Base-by-base conservation (phyloP, 2,113 vertebrate genomes). In the Numida meleagris region DNA sequence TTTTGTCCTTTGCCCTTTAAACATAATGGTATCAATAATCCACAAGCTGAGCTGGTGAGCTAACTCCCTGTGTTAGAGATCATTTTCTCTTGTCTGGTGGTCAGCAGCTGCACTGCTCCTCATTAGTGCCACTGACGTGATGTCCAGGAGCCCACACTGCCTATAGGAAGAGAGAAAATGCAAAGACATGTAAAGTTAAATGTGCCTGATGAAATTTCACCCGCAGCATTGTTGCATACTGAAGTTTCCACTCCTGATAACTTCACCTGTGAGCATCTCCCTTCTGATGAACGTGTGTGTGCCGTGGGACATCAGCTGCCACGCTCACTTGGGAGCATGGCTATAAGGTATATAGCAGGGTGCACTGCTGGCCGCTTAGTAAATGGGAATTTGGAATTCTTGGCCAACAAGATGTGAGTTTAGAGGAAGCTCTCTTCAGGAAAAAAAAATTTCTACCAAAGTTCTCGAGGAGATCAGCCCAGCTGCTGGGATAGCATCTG, bases 281-380 rank as follows among this genome's bases (percentile, higher is more conserved):
- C 10, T 68, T 36, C 36, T 73, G 36, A 34, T 45, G 11, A 57
- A 10, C 9, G 1, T 4, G 14, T 20, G 59, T 33, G 10, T 86
- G 15, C 34, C 18, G 14, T 14, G 79, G 53, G 77, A 61, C 65
- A 45, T 33, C 27, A 34, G 1, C 33, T 5, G 45, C 8, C 4
- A 3, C 12, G 81, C 40, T 36, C 1, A 0, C 53, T 82, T 19
- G 75, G 58, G 63, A 73, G 19, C 18, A 36, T 36, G 5, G 3
- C 16, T 9, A 2, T 6, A 0, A 43, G 29, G 20, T 1, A 2
- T 2, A 0, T 42, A n/a, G 16, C 27, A 20, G 40, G 15, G 31
- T 31, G 38, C 5, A 63, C 33, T 91, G 36, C 38, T 45, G 65
- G 20, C 71, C 38, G 43, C 8, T 59, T 9, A n/a, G 42, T 74